Evolutionary conservation across 2,797 vertebrate species (phyloP).

Genomic region (Vireo griseus): DNA sequence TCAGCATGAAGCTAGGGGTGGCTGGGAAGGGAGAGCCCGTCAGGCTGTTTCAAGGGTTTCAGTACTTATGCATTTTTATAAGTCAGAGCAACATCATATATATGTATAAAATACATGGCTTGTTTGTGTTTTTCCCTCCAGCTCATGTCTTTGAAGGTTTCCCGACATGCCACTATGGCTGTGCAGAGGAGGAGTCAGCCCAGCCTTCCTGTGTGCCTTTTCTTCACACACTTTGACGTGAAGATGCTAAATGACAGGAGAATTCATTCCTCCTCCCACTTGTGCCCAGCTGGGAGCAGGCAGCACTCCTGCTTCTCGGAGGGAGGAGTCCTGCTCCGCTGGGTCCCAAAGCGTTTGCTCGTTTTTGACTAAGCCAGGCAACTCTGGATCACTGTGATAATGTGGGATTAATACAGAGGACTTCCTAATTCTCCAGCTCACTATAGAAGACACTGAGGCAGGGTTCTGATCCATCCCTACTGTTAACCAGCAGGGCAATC

Average conservation of each 20-base stretch:
- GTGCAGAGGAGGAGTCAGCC: background rate
- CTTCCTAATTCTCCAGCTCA: background rate
- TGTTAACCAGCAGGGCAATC: background rate
- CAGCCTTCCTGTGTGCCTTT: background rate
- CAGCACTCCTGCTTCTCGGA: background rate
- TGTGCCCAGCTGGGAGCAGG: background rate
- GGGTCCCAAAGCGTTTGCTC: accelerated
- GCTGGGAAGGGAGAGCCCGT: background rate
- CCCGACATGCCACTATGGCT: accelerated
- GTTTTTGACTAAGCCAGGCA: background rate
- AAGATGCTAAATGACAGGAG: background rate
- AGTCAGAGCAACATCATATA: background rate
- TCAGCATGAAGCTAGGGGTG: background rate
- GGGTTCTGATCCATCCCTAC: background rate
- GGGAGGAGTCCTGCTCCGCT: background rate
- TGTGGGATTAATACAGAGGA: background rate
- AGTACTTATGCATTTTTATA: background rate
- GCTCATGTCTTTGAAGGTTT: background rate
- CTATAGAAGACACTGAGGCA: background rate
- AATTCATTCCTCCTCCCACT: background rate
- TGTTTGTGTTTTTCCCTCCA: background rate
- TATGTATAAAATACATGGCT: background rate
- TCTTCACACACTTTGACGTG: background rate
- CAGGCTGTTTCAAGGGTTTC: background rate
- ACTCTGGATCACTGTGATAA: background rate